Percentiles rank a stretch among this genome's conserved stretches.
Evolutionary conservation across 2,888 invertebrate genomes (phyloP).

Genomic region (Clostera curtula): DNA sequence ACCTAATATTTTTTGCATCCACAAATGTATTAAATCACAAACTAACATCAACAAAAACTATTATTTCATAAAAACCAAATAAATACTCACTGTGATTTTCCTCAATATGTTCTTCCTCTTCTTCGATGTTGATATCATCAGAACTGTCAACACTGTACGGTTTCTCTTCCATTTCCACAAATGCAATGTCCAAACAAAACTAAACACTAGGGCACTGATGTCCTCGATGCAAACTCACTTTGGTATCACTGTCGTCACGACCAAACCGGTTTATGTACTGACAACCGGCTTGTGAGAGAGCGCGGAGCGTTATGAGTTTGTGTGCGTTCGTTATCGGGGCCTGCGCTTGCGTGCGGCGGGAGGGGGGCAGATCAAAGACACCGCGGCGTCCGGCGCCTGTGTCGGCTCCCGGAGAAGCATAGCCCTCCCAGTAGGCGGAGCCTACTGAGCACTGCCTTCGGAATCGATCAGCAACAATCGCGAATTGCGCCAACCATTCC

Average conservation of each 20-base stretch:
- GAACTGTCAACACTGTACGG: slow-evolving; percentile 70
- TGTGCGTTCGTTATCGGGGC: slow-evolving; percentile 64
- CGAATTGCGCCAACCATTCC: slow-evolving; percentile 44
- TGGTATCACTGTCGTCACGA: slow-evolving; percentile 54
- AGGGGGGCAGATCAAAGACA: slow-evolving; percentile 58
- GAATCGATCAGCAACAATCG: slow-evolving; percentile 60
- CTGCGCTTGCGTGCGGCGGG: slow-evolving; percentile 47
- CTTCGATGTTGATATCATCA: slow-evolving; percentile 68
- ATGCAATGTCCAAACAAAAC: slow-evolving; percentile 47
- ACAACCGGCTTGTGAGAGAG: slow-evolving; percentile 70
- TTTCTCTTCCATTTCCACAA: slow-evolving; percentile 68
- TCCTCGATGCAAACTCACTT: slow-evolving; percentile 37
- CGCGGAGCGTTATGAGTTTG: slow-evolving; percentile 68
- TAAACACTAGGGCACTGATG: slow-evolving; percentile 57
- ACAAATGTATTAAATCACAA: slow-evolving; percentile 7
- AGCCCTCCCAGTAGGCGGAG: slow-evolving; percentile 69
- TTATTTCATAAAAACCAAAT: slow-evolving; percentile 7
- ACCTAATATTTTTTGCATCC: neutral
- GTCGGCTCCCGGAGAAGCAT: slow-evolving; percentile 66
- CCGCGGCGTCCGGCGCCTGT: slow-evolving; percentile 63
- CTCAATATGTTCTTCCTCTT: slow-evolving; percentile 61
- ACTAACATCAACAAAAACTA: slow-evolving; percentile 6
- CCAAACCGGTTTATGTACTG: slow-evolving; percentile 63
- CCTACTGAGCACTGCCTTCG: slow-evolving; percentile 63
- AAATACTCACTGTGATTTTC: slow-evolving; percentile 56